A percentile compares a stretch with the other conserved stretches of the same genome.
These are phyloP conservation scores for Leucopternis melanops DNA, from an alignment of 2,113 vertebrate genomes.

Conservation along the genomic window DNA sequence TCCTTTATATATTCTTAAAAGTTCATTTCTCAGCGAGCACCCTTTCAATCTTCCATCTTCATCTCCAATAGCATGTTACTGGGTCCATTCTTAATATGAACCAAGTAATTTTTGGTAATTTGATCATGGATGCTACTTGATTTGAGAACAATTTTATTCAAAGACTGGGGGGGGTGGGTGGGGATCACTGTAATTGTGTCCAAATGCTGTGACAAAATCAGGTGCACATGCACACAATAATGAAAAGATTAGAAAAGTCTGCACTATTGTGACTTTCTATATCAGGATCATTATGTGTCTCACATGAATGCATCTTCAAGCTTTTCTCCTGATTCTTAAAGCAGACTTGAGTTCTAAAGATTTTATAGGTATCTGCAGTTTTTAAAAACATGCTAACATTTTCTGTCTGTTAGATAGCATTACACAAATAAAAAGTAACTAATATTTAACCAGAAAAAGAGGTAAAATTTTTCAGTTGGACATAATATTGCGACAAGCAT, in stretches of 20 bases:
- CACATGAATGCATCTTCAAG: not conserved
- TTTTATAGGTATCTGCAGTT: not conserved
- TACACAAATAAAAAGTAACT: not conserved
- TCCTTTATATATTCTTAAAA: not conserved
- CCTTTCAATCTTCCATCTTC: not conserved
- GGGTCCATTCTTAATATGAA: not conserved
- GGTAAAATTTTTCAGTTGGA: not conserved
- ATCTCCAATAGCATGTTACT: not conserved
- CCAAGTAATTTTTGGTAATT: not conserved
- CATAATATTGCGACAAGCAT: not conserved
- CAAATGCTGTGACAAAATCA: not conserved
- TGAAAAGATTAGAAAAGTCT: not conserved
- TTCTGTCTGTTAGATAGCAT: not conserved
- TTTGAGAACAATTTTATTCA: not conserved
- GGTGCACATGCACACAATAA: not conserved
- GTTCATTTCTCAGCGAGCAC: not conserved
- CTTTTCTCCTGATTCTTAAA: not conserved
- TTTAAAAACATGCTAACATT: not conserved
- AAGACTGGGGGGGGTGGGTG: not conserved
- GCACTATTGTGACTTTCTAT: not conserved
- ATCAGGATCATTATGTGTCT: not conserved
- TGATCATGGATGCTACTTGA: not conserved
- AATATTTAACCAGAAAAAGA: not conserved
- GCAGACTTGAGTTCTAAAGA: not conserved
- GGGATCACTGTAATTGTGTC: not conserved